Conservation (phyloP, 2,113 vertebrate species). For the Columba janthina region DNA sequence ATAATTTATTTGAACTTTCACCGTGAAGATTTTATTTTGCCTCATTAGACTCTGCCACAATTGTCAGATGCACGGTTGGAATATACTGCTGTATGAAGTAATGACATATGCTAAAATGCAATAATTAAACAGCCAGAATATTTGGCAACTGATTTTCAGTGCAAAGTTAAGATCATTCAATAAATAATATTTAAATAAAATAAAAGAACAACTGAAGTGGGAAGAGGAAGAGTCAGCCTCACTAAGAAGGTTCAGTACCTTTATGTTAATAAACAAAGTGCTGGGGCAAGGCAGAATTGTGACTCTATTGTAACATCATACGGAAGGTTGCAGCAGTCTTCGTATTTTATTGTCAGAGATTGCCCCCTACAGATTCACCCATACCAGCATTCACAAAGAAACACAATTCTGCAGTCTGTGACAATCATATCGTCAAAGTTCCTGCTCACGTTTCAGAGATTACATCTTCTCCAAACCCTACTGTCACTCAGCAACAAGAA, state of each 20-base stretch:
- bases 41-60: neutral
- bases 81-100: neutral
- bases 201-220: neutral
- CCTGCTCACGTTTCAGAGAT: neutral
- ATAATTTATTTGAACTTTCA: slow-evolving; percentile 8
- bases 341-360: slow-evolving; percentile 59
- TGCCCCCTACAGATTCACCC: slow-evolving; percentile 74
- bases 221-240: neutral
- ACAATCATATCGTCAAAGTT: neutral
- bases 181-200: neutral
- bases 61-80: neutral
- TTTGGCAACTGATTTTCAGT: neutral
- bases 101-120: neutral
- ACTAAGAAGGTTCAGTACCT: neutral
- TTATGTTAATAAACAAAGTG: neutral
- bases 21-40: neutral
- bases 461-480: neutral
- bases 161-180: neutral
- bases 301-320: neutral
- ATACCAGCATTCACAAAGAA: slow-evolving; percentile 5
- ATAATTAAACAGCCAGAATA: neutral
- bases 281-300: neutral
- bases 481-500: neutral
- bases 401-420: neutral
- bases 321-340: neutral